Base-by-base conservation (phyloP, 2,113 vertebrate species). In the Ibidorhyncha struthersii region DNA sequence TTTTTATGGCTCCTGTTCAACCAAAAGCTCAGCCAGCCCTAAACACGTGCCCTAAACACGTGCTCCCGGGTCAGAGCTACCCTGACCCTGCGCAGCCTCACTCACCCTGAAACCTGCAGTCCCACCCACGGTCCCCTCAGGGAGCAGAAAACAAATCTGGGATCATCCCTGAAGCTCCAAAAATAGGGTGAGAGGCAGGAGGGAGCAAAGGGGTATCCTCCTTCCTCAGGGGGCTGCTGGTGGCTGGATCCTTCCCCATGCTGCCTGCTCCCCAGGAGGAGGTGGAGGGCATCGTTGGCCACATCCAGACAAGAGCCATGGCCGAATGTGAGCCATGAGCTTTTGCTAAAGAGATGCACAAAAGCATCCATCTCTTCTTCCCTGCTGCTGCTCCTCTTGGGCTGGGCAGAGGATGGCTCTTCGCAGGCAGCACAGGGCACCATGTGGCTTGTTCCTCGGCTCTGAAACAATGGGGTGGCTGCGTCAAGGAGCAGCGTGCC, bases 381-480 rank as follows among this genome's bases (percentile, higher is more conserved):
- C 21, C 38, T 1, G 2, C 82, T 6, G 14, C 65, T 0, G 0
- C 41, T 63, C 23, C 36, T 17, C n/a, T 52, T 1, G 1, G 66
- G 58, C 58, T 0, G 0, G 62, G 12, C 66, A 72, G 71, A n/a
- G 87, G 50, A 26, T 20, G 47, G 52, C 29, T 67, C 45, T 71
- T 65, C 92, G 80, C 50, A 38, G 59, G 67, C 27, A 41, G 52
- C 15, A 2, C 74, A 2, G 29, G 67, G 40, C 58, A 59, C 56
- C 1, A 3, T 25, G 67, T 61, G 69, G 76, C 84, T 94, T 74
- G 47, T 92, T 93, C 82, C 79, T 97, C 10, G 0, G 4, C 34
- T 59, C 47, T n/a, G 67, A 62, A 97, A 97, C 96, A 97, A 96
- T 92, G 76, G 82, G 58, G 30, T 0, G 7, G 56, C 81, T 71